A percentile compares a stretch with the other conserved stretches of the same genome.
Evolutionary conservation across 2,888 invertebrate genomes (phyloP).

Genomic region (Ennomos erosarius): DNA sequence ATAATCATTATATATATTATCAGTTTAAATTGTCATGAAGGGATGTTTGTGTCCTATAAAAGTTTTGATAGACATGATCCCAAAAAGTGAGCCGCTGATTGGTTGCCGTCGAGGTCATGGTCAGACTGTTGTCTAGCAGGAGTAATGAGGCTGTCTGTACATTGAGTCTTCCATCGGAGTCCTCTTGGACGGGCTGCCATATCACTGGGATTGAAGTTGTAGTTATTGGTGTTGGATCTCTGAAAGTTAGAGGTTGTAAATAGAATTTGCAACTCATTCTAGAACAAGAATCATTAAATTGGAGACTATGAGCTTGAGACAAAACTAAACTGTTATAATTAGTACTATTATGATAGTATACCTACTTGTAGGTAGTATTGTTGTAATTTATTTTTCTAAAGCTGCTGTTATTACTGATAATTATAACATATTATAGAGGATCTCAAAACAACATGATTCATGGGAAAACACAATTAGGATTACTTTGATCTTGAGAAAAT

Average conservation of each 20-base stretch:
- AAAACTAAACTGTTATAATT: no score
- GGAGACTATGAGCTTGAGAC: no score
- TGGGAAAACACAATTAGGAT: no score
- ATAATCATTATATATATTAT: conserved; percentile 27
- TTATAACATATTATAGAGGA: no score
- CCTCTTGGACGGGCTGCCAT: conserved; percentile 59
- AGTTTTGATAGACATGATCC: conserved; percentile 68
- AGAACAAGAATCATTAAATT: no score
- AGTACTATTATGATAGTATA: no score
- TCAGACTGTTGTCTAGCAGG: conserved; percentile 46
- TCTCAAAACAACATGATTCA: no score
- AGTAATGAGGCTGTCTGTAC: conserved; percentile 53
- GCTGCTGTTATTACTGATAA: no score
- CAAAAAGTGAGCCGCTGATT: conserved; percentile 63
- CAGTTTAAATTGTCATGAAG: conserved; percentile 24
- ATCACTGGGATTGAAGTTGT: conserved; percentile 61
- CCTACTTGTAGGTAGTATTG: no score
- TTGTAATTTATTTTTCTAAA: no score
- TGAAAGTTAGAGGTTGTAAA: conserved; percentile 41
- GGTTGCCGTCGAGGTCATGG: conserved; percentile 43
- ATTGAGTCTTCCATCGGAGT: conserved; percentile 39
- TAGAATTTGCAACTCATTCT: no score
- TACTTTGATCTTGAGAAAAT: no score
- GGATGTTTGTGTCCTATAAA: conserved; percentile 53
- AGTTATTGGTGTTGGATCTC: conserved; percentile 74